Evolutionary conservation across 2,888 invertebrate species (phyloP), one percentile per base, ranked within the genome.

Genomic region (Parnassius glacialis): DNA sequence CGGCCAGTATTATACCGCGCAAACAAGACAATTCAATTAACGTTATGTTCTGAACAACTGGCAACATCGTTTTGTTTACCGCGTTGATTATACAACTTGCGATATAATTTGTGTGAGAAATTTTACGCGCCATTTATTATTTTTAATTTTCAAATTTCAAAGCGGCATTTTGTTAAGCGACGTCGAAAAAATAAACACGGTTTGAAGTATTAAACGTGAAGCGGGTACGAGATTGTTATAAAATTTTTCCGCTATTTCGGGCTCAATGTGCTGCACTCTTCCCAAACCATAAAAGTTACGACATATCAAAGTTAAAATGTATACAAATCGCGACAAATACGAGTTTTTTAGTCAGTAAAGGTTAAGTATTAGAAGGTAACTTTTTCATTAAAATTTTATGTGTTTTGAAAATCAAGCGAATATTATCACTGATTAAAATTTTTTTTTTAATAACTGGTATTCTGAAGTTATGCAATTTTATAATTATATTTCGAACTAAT

Each of bases 21-120:
- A 58, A 65, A 70, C 69, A 66, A 63, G 68, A 71, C 67, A 71
- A 71, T 71, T 71, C 73, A 75, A 75, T 74, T 73, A 73, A 64
- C 67, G 62, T 62, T 60, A 65, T 57, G 62, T 62, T 56, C 61
- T 67, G 67, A 64, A 61, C 58, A 52, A 64, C 56, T 62, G 63
- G 53, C 60, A 65, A 64, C 69, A 66, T 67, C 65, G 58, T 65
- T 64, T 67, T 66, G 66, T 70, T 34, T 70, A 70, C 66, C 67
- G 60, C 34, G 64, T 45, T 57, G 57, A 51, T 56, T 57, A 59
- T 64, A 61, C 54, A 61, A 62, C 62, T 56, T 54, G 52, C n/a
- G 48, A 57, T 59, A 59, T 52, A 57, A 65, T 60, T 54, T 70
- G 65, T 65, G 65, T 65, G 59, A 66, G 68, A 64, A 71, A 67